These are phyloP conservation scores for Bradypus variegatus DNA, from an alignment of 2,797 vertebrate genomes.

Conservation along the genomic window DNA sequence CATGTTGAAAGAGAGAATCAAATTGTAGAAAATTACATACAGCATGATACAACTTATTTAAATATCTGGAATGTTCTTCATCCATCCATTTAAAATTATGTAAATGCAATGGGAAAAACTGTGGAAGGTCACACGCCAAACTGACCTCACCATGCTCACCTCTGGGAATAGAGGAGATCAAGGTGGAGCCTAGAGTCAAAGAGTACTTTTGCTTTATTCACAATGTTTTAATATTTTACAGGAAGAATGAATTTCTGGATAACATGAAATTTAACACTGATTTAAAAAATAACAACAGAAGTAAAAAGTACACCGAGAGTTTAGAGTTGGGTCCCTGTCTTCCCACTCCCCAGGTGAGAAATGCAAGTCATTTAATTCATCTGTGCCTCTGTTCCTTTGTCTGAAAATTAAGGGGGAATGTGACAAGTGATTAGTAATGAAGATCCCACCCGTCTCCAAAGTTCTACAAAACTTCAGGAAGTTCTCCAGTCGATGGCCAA, in stretches of 20 bases:
- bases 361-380: fast-evolving
- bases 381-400: not conserved
- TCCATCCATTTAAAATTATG: not conserved
- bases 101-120: not conserved
- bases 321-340: not conserved
- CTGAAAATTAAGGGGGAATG: not conserved
- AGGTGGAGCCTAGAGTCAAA: not conserved
- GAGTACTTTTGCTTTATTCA: not conserved
- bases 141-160: not conserved
- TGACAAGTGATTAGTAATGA: not conserved
- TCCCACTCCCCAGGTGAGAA: not conserved
- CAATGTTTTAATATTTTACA: not conserved
- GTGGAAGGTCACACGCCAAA: not conserved
- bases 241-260: not conserved
- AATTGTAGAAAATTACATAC: not conserved
- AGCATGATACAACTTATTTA: not conserved
- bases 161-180: not conserved
- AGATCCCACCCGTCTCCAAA: not conserved
- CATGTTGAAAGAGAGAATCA: not conserved
- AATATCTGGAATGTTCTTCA: not conserved
- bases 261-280: not conserved
- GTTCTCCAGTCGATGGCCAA: not conserved
- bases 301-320: not conserved
- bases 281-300: not conserved
- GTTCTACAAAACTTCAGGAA: not conserved